Percentiles rank a stretch among this genome's conserved stretches.
Conservation (phyloP, 2,888 invertebrate genomes). For the Eilema depressum region DNA sequence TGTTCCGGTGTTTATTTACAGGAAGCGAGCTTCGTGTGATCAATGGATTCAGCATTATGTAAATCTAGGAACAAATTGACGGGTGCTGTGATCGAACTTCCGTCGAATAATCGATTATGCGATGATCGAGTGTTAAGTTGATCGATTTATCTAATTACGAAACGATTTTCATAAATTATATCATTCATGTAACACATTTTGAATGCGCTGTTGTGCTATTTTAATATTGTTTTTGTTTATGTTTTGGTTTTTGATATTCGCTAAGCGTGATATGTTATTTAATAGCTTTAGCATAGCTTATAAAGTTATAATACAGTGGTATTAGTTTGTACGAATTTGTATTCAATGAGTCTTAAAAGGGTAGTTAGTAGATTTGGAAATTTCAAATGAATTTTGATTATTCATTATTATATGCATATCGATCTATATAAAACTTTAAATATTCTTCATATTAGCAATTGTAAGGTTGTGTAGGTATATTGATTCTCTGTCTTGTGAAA, state of each 20-base stretch:
- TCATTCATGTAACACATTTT: constrained; percentile 35
- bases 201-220: constrained; percentile 22
- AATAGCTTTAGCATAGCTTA: too few species aligned
- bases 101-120: constrained; percentile 63
- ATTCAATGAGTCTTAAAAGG: neutral
- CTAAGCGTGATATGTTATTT: neutral
- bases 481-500: too few species aligned
- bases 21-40: constrained; percentile 66
- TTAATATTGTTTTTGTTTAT: constrained; percentile 26
- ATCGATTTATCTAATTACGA: constrained; percentile 47
- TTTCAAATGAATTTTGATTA: too few species aligned
- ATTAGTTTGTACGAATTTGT: neutral
- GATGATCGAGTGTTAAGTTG: constrained; percentile 38
- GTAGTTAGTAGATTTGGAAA: too few species aligned
- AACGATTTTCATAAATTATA: constrained; percentile 37
- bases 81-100: constrained; percentile 59
- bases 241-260: constrained; percentile 2
- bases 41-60: constrained; percentile 55
- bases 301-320: neutral
- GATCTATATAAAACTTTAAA: too few species aligned
- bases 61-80: constrained; percentile 49
- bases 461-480: too few species aligned
- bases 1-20: constrained; percentile 65
- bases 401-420: too few species aligned
- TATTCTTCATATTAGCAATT: too few species aligned